These are phyloP conservation scores for Tympanoctomys barrerae DNA, from an alignment of 2,797 vertebrate species.

Conservation along the genomic window DNA sequence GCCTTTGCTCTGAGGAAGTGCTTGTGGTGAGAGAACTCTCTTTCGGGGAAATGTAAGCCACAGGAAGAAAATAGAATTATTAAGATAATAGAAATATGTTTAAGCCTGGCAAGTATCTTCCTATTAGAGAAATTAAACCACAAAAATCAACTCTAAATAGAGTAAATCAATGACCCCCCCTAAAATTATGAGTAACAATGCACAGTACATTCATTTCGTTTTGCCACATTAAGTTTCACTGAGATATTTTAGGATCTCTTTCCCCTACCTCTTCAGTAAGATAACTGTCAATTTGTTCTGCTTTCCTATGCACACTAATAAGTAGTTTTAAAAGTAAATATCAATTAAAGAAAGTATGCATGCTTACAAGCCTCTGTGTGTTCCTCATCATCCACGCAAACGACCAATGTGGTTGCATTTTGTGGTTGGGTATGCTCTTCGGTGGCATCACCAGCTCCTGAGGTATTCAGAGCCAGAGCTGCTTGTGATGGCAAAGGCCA, in stretches of 20 bases:
- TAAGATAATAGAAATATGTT: constrained; percentile 7
- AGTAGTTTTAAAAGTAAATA: background rate
- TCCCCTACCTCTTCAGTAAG: background rate
- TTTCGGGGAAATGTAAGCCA: constrained; percentile 29
- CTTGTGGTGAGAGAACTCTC: background rate
- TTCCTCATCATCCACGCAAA: background rate
- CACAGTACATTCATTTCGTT: background rate
- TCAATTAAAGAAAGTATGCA: background rate
- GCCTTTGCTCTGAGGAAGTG: constrained; percentile 11
- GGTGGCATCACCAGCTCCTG: background rate
- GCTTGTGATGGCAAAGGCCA: background rate
- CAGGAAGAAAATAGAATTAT: constrained; percentile 30
- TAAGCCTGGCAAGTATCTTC: background rate
- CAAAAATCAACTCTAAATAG: constrained; percentile 10
- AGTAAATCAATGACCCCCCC: background rate
- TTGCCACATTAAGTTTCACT: background rate
- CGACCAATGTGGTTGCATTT: background rate
- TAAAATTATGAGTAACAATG: background rate
- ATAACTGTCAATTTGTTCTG: background rate
- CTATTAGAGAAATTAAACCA: background rate
- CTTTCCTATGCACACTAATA: background rate
- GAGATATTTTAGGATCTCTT: background rate
- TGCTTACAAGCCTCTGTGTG: background rate
- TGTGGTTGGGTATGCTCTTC: background rate
- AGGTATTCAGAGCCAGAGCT: background rate